phyloP scores from a whole-genome alignment of 2,113 vertebrate species.

The Maccullochella peelii region DNA sequence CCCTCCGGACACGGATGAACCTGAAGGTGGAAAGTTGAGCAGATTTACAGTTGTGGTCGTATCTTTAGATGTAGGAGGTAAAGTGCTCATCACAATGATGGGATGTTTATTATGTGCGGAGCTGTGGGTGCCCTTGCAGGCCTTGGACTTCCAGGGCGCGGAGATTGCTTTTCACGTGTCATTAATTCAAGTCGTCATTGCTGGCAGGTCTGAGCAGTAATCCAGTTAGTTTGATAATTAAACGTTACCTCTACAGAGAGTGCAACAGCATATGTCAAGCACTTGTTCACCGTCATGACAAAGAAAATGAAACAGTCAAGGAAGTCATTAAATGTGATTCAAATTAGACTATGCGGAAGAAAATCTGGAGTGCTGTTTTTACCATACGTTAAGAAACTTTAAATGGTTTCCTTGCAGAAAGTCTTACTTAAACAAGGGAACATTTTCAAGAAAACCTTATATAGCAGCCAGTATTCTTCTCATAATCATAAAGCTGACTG shows the following conservation, averaged over 20 bases:
- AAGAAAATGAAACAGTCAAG: conserved; percentile 47
- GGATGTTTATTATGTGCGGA: conserved; percentile 79
- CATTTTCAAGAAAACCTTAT: background rate
- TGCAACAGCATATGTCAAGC: conserved; percentile 67
- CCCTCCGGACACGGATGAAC: conserved; percentile 55
- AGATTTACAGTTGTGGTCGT: conserved; percentile 72
- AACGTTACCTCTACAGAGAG: conserved; percentile 73
- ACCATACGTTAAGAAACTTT: background rate
- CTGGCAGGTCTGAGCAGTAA: conserved; percentile 76
- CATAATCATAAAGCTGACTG: background rate
- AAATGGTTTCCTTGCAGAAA: background rate
- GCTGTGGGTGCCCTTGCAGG: conserved; percentile 75
- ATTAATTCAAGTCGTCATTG: conserved; percentile 82
- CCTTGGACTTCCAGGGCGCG: conserved; percentile 64
- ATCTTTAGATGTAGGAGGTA: conserved; percentile 64
- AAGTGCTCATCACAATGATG: conserved; percentile 70
- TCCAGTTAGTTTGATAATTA: conserved; percentile 81
- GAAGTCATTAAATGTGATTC: conserved; percentile 28
- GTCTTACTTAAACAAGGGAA: background rate
- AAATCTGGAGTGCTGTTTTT: background rate
- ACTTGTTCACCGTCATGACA: conserved; percentile 59
- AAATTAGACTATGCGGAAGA: conserved; percentile 20
- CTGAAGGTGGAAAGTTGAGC: conserved; percentile 57
- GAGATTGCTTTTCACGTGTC: conserved; percentile 85
- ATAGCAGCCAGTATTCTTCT: background rate